Evolutionary conservation across 2,797 vertebrate genomes (phyloP), one percentile per base, ranked within the genome.

Genomic region (Enteromius thamalakanensis): DNA sequence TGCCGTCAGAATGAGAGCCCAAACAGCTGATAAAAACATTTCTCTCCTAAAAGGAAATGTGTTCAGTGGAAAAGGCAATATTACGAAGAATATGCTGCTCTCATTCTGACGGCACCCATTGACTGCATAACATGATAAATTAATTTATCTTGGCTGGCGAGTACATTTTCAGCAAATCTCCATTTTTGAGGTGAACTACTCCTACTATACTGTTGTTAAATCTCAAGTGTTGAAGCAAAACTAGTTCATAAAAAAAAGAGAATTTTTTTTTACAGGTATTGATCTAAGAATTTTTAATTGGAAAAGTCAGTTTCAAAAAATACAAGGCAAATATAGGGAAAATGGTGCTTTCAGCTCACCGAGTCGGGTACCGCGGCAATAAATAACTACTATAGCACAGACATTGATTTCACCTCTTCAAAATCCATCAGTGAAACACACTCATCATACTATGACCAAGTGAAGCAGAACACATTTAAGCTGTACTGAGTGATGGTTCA

Each of bases 211-310:
- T 40, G 9, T 2, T 40, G 51, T 37, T 6, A 17, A 37, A 40
- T 53, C 29, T 53, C 9, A 58, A 58, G 7, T 58, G n/a, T 55
- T 6, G 47, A 37, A 37, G 71, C 9, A 75, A 55, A 75, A 75
- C 32, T 6, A 75, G 11, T n/a, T n/a, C 21, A 58, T 3, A 55
- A 32, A 15, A 45, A 9, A n/a, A 9, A n/a, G 2, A 40, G 0
- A 40, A 9, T 9, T 11, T 45, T 45, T 40, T 6, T 21, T n/a
- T 45, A 83, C n/a, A 1, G 3, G 79, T 87, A 90, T 82, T 86
- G 79, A 90, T 91, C 89, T 83, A 58, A 88, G 81, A 84, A 89
- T 91, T 93, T 94, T 93, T 94, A 94, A 93, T 93, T 93, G 91
- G 86, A 93, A 94, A 90, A 86, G 81, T 79, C 72, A 21, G 87